phyloP scores from a whole-genome alignment of 1,140 invertebrate genomes.

The Ditylenchus dipsaci region DNA sequence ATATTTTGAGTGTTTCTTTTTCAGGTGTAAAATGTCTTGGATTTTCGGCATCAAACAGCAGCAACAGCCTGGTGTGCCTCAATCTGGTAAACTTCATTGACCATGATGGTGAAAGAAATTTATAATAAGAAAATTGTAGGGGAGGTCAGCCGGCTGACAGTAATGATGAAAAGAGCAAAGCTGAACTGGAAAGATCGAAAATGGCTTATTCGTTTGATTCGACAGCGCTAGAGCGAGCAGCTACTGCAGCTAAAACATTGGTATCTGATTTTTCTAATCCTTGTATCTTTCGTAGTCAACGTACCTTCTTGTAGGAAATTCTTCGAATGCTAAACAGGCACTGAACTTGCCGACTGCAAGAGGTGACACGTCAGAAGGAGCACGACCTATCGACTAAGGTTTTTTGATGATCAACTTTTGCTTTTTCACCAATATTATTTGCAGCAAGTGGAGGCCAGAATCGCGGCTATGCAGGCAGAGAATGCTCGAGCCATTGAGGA shows the following conservation, averaged over 20 bases:
- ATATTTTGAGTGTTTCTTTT: not conserved
- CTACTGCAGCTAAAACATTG: constrained; percentile 88
- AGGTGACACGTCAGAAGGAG: constrained; percentile 79
- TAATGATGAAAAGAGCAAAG: not conserved
- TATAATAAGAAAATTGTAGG: too few relatives aligned
- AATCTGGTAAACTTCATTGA: not conserved
- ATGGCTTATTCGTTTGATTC: constrained; percentile 88
- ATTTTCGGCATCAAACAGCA: constrained; percentile 51
- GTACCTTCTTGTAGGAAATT: constrained; percentile 64
- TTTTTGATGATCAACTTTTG: not conserved
- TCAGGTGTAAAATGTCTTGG: constrained; percentile 49
- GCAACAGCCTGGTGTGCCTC: constrained; percentile 25
- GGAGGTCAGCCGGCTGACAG: not conserved
- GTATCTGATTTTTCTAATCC: not conserved
- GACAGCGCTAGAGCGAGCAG: constrained; percentile 87
- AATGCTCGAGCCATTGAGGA: constrained; percentile 80
- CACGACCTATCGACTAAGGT: constrained; percentile 69
- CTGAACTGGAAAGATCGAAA: constrained; percentile 20
- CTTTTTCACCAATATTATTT: constrained; percentile 53
- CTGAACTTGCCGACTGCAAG: constrained; percentile 88
- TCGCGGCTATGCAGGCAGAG: constrained; percentile 84
- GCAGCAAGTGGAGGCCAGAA: constrained; percentile 84
- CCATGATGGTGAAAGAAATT: too few relatives aligned
- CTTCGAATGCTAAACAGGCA: constrained; percentile 83
- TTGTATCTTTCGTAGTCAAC: not conserved